Evolutionary conservation across 2,888 invertebrate genomes (phyloP).

Genomic region (Serrognathus titanus): DNA sequence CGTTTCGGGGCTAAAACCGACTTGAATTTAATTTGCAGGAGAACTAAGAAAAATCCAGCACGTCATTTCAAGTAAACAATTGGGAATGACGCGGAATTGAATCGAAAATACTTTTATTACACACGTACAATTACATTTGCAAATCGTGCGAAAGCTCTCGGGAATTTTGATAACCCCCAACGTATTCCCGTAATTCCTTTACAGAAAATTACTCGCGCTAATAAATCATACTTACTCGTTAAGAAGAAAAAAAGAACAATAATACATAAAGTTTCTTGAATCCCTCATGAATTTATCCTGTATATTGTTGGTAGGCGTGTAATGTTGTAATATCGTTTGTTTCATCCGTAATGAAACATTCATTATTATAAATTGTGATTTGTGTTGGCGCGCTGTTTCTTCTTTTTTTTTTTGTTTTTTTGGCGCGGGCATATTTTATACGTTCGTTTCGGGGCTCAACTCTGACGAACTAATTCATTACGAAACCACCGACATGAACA

Average conservation of each 20-base stretch:
- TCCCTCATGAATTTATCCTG: slow-evolving; percentile 2
- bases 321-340: slow-evolving; percentile 13
- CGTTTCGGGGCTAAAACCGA: too few species aligned
- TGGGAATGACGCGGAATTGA: too few species aligned
- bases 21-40: too few species aligned
- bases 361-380: slow-evolving; percentile 6
- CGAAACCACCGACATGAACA: too few species aligned
- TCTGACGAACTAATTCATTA: too few species aligned
- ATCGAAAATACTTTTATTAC: too few species aligned
- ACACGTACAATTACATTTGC: too few species aligned
- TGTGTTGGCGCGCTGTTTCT: slow-evolving; percentile 4
- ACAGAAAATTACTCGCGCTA: background rate
- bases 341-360: slow-evolving; percentile 1
- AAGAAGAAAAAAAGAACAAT: background rate
- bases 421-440: slow-evolving; percentile 1
- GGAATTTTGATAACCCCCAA: too few species aligned
- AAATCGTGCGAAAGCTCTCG: too few species aligned
- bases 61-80: too few species aligned
- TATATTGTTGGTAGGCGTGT: slow-evolving; percentile 7
- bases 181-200: background rate
- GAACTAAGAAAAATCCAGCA: too few species aligned
- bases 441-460: background rate
- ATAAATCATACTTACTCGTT: background rate
- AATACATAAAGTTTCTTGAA: background rate
- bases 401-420: background rate